phyloP scores from a whole-genome alignment of 1,140 invertebrate species.

The Achroia grisella region DNA sequence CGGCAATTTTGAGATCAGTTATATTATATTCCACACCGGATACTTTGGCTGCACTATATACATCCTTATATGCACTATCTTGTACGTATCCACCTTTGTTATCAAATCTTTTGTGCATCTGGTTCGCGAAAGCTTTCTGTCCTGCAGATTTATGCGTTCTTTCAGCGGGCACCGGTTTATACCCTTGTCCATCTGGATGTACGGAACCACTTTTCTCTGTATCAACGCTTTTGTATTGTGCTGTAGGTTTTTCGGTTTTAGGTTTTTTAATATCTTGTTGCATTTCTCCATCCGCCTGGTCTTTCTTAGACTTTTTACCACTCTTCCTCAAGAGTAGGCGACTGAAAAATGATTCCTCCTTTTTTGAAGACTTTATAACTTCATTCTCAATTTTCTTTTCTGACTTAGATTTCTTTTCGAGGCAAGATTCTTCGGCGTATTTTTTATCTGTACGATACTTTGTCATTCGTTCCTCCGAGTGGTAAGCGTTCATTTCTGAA shows the following conservation, averaged over 20 bases:
- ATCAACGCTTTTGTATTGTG: conserved; percentile 48
- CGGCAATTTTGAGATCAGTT: conserved; percentile 69
- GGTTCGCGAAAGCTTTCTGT: conserved; percentile 66
- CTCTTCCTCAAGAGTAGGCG: conserved; percentile 78
- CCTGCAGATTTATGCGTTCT: conserved; percentile 60
- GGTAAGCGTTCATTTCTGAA: conserved; percentile 24
- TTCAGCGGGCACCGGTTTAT: conserved; percentile 49
- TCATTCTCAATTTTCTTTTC: conserved; percentile 70
- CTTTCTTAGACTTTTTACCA: conserved; percentile 77
- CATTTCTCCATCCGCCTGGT: conserved; percentile 65
- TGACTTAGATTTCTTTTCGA: conserved; percentile 71
- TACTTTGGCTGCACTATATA: conserved; percentile 60
- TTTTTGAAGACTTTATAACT: conserved; percentile 64
- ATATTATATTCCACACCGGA: conserved; percentile 60
- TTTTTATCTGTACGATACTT: conserved; percentile 57
- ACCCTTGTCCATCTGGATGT: conserved; percentile 35
- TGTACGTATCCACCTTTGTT: conserved; percentile 71
- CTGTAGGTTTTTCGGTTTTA: conserved; percentile 46
- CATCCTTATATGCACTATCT: conserved; percentile 62
- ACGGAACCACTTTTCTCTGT: conserved; percentile 33
- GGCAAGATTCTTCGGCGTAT: conserved; percentile 64
- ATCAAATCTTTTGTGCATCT: conserved; percentile 71
- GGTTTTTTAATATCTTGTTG: conserved; percentile 57
- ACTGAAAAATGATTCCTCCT: conserved; percentile 79
- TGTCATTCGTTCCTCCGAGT: conserved; percentile 44